Conservation (phyloP, 2,888 invertebrate genomes). For the Coremacera marginata region DNA sequence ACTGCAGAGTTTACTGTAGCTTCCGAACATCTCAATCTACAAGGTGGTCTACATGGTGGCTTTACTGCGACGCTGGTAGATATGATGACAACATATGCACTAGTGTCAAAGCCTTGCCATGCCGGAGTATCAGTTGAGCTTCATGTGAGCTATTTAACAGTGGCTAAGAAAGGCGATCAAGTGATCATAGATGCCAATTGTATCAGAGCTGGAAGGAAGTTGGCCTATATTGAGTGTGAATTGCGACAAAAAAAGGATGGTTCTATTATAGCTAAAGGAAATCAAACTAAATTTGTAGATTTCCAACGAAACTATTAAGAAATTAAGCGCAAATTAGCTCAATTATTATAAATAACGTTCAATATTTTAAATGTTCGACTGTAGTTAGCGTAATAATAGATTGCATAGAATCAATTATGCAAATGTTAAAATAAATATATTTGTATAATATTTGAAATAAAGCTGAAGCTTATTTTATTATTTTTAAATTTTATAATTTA, state of each 20-base stretch:
- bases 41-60: slow-evolving; percentile 87
- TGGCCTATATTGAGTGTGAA: slow-evolving; percentile 87
- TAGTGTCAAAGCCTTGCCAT: slow-evolving; percentile 76
- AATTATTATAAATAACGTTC: too few relatives aligned
- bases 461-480: too few relatives aligned
- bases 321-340: background rate
- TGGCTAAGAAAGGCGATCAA: slow-evolving; percentile 82
- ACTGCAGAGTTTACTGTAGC: slow-evolving; percentile 81
- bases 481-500: too few relatives aligned
- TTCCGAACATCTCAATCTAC: slow-evolving; percentile 80
- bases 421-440: too few relatives aligned
- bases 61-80: slow-evolving; percentile 83
- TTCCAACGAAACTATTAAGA: slow-evolving; percentile 34
- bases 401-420: too few relatives aligned
- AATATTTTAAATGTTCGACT: too few relatives aligned
- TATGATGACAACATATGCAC: slow-evolving; percentile 81
- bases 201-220: slow-evolving; percentile 79
- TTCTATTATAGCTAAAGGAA: slow-evolving; percentile 81
- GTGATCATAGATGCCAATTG: slow-evolving; percentile 84
- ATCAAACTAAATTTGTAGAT: slow-evolving; percentile 83
- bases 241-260: slow-evolving; percentile 82
- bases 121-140: slow-evolving; percentile 88
- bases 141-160: slow-evolving; percentile 84
- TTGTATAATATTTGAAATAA: too few relatives aligned
- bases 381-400: too few relatives aligned